A percentile compares a stretch with the other conserved stretches of the same genome.
Conservation (phyloP, 2,113 vertebrate species). For the Scalopus aquaticus region DNA sequence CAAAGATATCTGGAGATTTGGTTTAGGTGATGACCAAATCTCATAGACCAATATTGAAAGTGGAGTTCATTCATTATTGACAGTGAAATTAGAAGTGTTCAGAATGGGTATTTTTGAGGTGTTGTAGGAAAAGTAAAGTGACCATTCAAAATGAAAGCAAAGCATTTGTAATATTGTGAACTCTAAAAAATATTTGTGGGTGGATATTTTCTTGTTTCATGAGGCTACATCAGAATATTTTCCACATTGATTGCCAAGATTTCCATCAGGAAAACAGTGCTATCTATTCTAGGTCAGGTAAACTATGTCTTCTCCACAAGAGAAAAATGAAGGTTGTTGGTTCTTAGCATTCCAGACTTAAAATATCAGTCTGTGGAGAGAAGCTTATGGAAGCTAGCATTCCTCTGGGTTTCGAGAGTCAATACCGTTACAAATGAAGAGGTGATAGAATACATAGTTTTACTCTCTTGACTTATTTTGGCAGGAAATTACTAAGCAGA, state of each 20-base stretch:
- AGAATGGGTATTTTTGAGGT: slow-evolving; percentile 54
- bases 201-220: slow-evolving; percentile 66
- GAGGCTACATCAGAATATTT: slow-evolving; percentile 48
- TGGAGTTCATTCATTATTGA: background rate
- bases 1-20: background rate
- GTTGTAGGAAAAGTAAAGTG: slow-evolving; percentile 45
- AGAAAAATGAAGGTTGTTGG: slow-evolving; percentile 68
- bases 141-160: slow-evolving; percentile 54
- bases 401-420: slow-evolving; percentile 72
- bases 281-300: slow-evolving; percentile 71
- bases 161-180: slow-evolving; percentile 30
- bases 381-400: slow-evolving; percentile 63
- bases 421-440: slow-evolving; percentile 70
- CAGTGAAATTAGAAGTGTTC: background rate
- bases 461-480: slow-evolving; percentile 61
- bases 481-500: slow-evolving; percentile 57
- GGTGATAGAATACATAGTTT: slow-evolving; percentile 52
- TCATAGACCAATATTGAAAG: background rate
- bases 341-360: slow-evolving; percentile 74
- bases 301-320: slow-evolving; percentile 62
- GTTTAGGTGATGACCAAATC: background rate
- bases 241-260: slow-evolving; percentile 67
- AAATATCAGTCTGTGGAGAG: slow-evolving; percentile 72
- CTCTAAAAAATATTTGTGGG: slow-evolving; percentile 12
- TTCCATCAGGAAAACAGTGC: slow-evolving; percentile 67